Base-by-base conservation (phyloP, 1,140 invertebrate species). In the Patella vulgata region DNA sequence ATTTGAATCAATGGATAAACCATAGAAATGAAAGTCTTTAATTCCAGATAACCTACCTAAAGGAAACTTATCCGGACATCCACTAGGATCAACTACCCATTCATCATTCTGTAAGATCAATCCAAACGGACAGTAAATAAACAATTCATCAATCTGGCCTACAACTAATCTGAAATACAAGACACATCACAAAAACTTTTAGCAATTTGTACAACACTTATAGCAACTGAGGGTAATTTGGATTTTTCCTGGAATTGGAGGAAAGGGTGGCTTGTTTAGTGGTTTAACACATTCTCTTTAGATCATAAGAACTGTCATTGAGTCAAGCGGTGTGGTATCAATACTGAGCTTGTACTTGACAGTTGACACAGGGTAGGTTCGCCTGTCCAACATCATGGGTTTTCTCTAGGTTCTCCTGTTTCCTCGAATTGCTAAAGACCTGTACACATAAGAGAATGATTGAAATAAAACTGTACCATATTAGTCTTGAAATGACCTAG, bases 111-210 rank as follows among this genome's bases (percentile, higher is more conserved):
- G 30, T 23, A 63, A 44, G 11, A 39, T 71, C 8, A 77, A 31
- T 8, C 77, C 77, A 71, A 77, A 70, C 25, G 46, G 68, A 40
- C 77, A 79, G 42, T 73, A 59, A 19, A 79, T 74, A 30, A 65
- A 25, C 14, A 78, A 55, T 25, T 76, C 74, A 46, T 79, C 69
- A 25, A 76, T 75, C 52, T 78, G 77, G 17, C 71, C 72, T 50
- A 78, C 69, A 27, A 78, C 72, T 47, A 73, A 43, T 61, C 77
- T 78, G 73, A 31, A 56, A 54, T 27, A 40, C 42, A 19, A 40
- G 48, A 27, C 50, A 43, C 3, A 31, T n/a, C 25, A 30, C 9
- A 19, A 27, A 6, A 50, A 2, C 19, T 25, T 42, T 17, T 14
- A 6, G 14, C n/a, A 54, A 2, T 31, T 17, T 17, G 17, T 27